Evolutionary conservation across 2,113 vertebrate genomes (phyloP).

Genomic region (Osmerus eperlanus): DNA sequence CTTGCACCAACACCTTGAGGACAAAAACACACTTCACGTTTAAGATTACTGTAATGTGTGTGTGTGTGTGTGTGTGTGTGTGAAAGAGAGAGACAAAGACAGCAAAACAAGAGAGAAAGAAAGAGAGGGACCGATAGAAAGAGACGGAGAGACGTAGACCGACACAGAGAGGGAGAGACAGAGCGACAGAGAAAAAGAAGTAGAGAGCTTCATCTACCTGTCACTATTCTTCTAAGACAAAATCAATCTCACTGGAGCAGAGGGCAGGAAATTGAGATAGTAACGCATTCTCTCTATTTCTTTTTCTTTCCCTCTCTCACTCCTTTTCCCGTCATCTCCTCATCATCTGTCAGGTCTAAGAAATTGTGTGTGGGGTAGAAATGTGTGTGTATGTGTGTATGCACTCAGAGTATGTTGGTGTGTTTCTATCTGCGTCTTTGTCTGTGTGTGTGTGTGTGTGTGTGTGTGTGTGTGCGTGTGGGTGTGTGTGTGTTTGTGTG

Average conservation of each 20-base stretch:
- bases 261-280: neutral
- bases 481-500: neutral
- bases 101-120: neutral
- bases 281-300: neutral
- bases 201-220: too few species aligned
- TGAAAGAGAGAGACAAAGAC: neutral
- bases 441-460: neutral
- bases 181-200: neutral
- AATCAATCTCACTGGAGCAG: too few species aligned
- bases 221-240: too few species aligned
- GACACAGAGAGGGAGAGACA: neutral
- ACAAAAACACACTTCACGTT: too few species aligned
- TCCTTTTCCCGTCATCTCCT: neutral
- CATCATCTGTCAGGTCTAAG: neutral
- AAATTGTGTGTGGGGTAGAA: neutral
- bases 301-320: neutral
- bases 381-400: constrained; percentile 5
- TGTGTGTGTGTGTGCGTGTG: constrained; percentile 3
- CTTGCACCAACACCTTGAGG: too few species aligned
- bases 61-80: too few species aligned
- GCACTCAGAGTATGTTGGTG: neutral
- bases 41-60: too few species aligned
- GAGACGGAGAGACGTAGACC: neutral
- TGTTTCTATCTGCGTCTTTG: neutral
- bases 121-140: neutral